Base-by-base conservation (phyloP, 2,888 invertebrate species). In the Hemithea aestivaria region DNA sequence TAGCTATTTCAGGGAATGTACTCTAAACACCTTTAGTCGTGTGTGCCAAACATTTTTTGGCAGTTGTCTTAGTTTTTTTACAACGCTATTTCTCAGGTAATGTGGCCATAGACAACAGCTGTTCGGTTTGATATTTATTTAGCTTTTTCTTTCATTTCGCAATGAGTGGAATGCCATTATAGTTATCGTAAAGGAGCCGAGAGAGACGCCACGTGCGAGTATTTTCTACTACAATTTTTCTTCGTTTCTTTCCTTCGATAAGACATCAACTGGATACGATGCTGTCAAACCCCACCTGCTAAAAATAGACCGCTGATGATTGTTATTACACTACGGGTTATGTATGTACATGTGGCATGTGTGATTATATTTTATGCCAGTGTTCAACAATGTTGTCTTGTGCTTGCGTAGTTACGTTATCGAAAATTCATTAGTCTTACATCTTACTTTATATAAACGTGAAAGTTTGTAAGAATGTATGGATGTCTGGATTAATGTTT, bases 71-170 rank as follows among this genome's bases (percentile, higher is more conserved):
- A 23, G 27, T 53, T 58, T 63, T 61, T 56, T 53, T 42, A 31
- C 51, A 50, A 51, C 56, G 41, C 64, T 62, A 66, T 66, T 60
- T 63, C 66, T 59, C 77, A 76, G 76, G 77, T 78, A 72, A 75
- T 73, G 65, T 66, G 60, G 60, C 48, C 29, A 28, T 53, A 53
- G 56, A 51, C 51, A 59, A 62, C 69, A 67, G 70, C 66, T 70
- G 67, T 53, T 58, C 50, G 39, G 44, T 48, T 33, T 28, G 43
- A 51, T 49, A 54, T 53, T 58, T 53, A 58, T 54, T 41, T 29
- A 35, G 39, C 35, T 48, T 53, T 52, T 53, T 48, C 42, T 47
- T 47, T 50, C 35, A 53, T 53, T 59, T 56, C 45, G 42, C 51
- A 56, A 53, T 52, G 53, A 45, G 39, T 38, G 41, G 57, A 66